A percentile compares a stretch with the other conserved stretches of the same genome.
Evolutionary conservation across 2,113 vertebrate genomes (phyloP).

Genomic region (Dissostichus mawsoni): DNA sequence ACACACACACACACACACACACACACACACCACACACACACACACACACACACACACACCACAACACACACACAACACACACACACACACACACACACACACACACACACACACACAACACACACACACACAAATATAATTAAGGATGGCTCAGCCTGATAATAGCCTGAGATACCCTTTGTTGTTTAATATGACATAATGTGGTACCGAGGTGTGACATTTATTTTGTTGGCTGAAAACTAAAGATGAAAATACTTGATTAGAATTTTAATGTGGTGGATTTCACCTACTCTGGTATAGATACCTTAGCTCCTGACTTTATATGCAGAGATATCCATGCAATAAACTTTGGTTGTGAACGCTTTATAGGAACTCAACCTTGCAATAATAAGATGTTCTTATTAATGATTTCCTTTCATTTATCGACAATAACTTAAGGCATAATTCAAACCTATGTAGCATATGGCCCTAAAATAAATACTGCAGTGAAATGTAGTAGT

Average conservation of each 20-base stretch:
- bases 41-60: slow-evolving; percentile 4
- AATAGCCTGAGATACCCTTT: neutral
- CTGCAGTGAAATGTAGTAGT: no score
- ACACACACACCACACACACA: neutral
- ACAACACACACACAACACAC: no score
- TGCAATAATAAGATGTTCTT: no score
- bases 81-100: no score
- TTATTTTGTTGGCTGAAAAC: neutral
- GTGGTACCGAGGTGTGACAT: neutral
- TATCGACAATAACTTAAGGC: no score
- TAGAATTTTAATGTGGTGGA: neutral
- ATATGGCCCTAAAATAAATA: no score
- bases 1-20: slow-evolving; percentile 3
- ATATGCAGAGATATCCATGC: neutral
- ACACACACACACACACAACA: neutral
- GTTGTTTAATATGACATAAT: neutral
- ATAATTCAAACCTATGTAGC: no score
- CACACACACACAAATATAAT: neutral
- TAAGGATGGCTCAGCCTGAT: neutral
- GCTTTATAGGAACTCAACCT: no score
- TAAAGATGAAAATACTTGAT: slow-evolving; percentile 9
- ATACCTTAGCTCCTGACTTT: slow-evolving; percentile 18
- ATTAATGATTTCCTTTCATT: no score
- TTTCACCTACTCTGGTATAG: neutral
- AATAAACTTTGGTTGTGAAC: neutral